Evolutionary conservation across 1,140 invertebrate genomes (phyloP).

Genomic region (Meloidogyne floridensis): DNA sequence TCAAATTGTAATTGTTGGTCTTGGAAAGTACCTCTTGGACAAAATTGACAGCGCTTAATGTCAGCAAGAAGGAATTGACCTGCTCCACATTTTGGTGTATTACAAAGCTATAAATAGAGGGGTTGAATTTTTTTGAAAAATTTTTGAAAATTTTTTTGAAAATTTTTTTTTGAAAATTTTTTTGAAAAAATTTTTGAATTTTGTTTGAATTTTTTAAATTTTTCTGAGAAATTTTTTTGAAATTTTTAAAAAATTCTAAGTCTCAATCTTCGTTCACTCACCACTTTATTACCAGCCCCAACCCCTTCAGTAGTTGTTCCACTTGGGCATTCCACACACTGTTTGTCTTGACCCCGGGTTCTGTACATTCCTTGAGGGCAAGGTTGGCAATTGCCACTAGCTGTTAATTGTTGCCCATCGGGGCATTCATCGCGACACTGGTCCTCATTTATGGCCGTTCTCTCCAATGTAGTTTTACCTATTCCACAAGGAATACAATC

Average conservation of each 20-base stretch:
- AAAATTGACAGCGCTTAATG: slow-evolving; percentile 80
- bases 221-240: too few species aligned
- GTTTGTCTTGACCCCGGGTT: slow-evolving; percentile 81
- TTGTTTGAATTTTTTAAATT: too few species aligned
- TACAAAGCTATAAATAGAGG: slow-evolving; percentile 71
- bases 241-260: too few species aligned
- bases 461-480: slow-evolving; percentile 89
- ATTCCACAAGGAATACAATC: slow-evolving; percentile 83
- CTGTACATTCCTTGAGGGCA: slow-evolving; percentile 88
- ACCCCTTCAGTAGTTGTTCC: slow-evolving; percentile 83
- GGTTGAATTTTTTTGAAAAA: too few species aligned
- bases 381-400: slow-evolving; percentile 80
- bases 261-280: background rate
- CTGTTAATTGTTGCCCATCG: slow-evolving; percentile 73
- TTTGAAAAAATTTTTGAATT: too few species aligned
- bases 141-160: too few species aligned
- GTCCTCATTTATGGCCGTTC: slow-evolving; percentile 73
- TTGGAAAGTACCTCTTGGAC: slow-evolving; percentile 89
- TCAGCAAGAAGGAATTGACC: slow-evolving; percentile 83
- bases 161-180: background rate
- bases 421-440: slow-evolving; percentile 73
- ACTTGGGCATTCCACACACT: slow-evolving; percentile 83
- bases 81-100: slow-evolving; percentile 72
- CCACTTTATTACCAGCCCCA: slow-evolving; percentile 79
- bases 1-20: slow-evolving; percentile 83